Evolutionary conservation across 2,888 invertebrate species (phyloP), one percentile per base, ranked within the genome.

Genomic region (Dryocosmus kuriphilus): DNA sequence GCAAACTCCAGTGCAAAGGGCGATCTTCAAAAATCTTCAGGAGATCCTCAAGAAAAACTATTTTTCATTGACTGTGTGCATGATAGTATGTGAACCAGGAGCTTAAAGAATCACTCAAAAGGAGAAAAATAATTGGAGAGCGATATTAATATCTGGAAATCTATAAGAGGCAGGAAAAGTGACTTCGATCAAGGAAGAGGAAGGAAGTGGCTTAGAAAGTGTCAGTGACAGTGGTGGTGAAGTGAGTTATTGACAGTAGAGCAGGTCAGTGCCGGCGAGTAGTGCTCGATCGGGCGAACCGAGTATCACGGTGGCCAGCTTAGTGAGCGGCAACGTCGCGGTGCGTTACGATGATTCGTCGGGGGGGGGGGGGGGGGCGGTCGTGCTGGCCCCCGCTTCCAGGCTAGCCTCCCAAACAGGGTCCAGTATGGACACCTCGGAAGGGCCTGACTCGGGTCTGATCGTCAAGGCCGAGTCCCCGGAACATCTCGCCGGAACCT

Each of bases 331-430:
- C 85, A 89, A 86, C 88, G 88, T 89, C 85, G 88, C 88, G 85
- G 88, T 89, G 88, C 89, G 90, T 84, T 90, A 91, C 89, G 88
- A 92, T 91, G 91, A 90, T 89, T 87, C 89, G 87, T 88, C 90
- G 88, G 93, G 92, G 93, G 92, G 93, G 93, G 92, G 93, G 92
- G 92, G 93, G 81, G 89, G 89, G 85, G 88, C 88, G 85, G 88
- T 88, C 85, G 88, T 87, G 77, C 85, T 90, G 88, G 89, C 90
- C 88, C 89, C 90, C 89, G 87, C 91, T 86, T 87, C 90, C 89
- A 86, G 93, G 93, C 85, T 94, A 94, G 83, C 80, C 80, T 77
- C 77, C 62, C 77, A 79, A 78, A 77, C 80, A 76, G 81, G 78
- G 80, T 79, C 67, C 78, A 85, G 78, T 77, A 87, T 85, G 87